Percentiles rank a stretch among this genome's conserved stretches.
Evolutionary conservation across 1,140 invertebrate genomes (phyloP).

Genomic region (Drosophila obscura): DNA sequence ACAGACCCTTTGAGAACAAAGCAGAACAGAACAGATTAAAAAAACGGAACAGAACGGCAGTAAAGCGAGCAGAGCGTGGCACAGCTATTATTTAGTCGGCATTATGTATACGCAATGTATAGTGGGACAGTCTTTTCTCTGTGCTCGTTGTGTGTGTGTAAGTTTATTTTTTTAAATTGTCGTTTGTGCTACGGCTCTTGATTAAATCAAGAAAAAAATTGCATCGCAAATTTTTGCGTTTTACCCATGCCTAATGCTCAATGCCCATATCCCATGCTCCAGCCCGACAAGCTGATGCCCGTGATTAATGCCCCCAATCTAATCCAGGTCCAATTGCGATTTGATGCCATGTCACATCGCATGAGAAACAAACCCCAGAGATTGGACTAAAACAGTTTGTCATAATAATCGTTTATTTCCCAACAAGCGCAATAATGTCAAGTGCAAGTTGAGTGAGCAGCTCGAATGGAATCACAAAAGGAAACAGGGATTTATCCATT

Average conservation of each 20-base stretch:
- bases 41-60: too few species aligned
- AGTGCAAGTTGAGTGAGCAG: constrained; percentile 61
- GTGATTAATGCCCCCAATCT: constrained; percentile 45
- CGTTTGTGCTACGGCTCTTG: constrained; percentile 66
- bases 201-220: constrained; percentile 79
- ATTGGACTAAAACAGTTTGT: constrained; percentile 57
- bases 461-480: constrained; percentile 1
- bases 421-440: constrained; percentile 63
- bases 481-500: not conserved
- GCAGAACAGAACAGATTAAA: too few species aligned
- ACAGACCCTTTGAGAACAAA: not conserved
- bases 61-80: not conserved
- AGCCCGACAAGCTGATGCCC: constrained; percentile 27
- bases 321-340: not conserved
- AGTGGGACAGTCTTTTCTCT: constrained; percentile 2
- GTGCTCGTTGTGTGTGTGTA: constrained; percentile 6
- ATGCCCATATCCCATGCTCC: constrained; percentile 5
- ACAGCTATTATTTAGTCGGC: constrained; percentile 16
- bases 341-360: not conserved
- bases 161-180: constrained; percentile 59
- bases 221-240: constrained; percentile 74
- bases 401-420: constrained; percentile 63
- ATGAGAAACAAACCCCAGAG: constrained; percentile 34
- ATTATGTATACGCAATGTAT: constrained; percentile 75
- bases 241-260: constrained; percentile 32